Evolutionary conservation across 2,113 vertebrate genomes (phyloP), one percentile per base, ranked within the genome.

Genomic region (Paedocypris sp.): DNA sequence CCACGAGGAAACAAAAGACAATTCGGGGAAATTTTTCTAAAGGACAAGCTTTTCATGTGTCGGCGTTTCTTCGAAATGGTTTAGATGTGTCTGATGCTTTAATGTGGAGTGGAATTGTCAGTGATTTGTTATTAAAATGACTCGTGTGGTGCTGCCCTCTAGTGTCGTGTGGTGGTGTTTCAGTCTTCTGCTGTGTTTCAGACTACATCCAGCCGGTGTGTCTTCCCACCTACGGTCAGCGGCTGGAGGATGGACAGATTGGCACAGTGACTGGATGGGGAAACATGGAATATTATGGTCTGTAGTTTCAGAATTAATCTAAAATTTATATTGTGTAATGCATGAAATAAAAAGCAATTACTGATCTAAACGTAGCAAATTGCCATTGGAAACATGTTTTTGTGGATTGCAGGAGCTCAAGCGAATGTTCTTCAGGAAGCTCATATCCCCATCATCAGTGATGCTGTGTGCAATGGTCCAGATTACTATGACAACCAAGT

Each of bases 401-500:
- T 56, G 13, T 56, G 18, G 42, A 28, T 59, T 6, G 15, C 25
- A 54, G 91, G 87, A 19, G 79, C 87, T 13, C 84, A 87, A 53
- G 88, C 91, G 1, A 82, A 86, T 10, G 71, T 86, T 13, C 88
- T 94, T 9, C 90, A 91, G 64, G 91, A 94, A 68, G 90, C 86
- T 1, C 74, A 78, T 1, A 82, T 93, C 2, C 91, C 91, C 19
- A 88, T 93, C 54, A 91, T 94, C 73, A 91, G 87, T 60, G 89
- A 82, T 6, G 49, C 77, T 0, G 79, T 89, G 61, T 94, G 91
- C 69, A 94, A 91, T 0, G 77, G 79, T 46, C 86, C 88, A 0
- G 90, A 92, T 59, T 94, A 90, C 77, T 94, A 94, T 0, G 83
- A 87, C 72, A 90, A 86, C 67, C 90, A 93, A 80, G 88, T 94